A percentile compares a stretch with the other conserved stretches of the same genome.
These are phyloP conservation scores for Xenentodon cancila DNA, from an alignment of 2,797 vertebrate genomes.

Conservation along the genomic window DNA sequence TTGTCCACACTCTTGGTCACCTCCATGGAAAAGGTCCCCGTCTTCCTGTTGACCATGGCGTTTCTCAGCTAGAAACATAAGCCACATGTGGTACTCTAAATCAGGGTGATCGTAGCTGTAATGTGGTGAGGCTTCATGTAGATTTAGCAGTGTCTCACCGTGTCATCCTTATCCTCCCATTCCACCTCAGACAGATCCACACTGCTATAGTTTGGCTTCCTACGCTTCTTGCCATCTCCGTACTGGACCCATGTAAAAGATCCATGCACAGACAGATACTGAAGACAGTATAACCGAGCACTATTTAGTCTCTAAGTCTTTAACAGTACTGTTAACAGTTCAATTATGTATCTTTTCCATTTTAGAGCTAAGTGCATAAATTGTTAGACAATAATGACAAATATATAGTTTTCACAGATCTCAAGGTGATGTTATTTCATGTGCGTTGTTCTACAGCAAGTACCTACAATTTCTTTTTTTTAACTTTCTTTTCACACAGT, in stretches of 20 bases:
- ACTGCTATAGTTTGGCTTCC: conserved; percentile 96
- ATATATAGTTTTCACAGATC: too few relatives aligned
- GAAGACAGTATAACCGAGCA: neutral
- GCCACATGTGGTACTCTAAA: conserved; percentile 12
- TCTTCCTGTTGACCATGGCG: conserved; percentile 98
- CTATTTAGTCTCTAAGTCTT: neutral
- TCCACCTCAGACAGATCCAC: conserved; percentile 98
- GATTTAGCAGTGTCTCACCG: conserved; percentile 56
- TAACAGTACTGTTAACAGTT: neutral
- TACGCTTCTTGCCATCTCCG: conserved; percentile 93
- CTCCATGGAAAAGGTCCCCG: conserved; percentile 96
- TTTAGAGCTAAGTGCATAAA: too few relatives aligned
- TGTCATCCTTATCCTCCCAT: conserved; percentile 96
- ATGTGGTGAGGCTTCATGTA: neutral
- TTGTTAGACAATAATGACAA: too few relatives aligned
- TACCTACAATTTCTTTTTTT: too few relatives aligned
- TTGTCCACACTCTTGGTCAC: conserved; percentile 99
- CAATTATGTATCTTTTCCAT: too few relatives aligned
- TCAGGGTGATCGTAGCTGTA: neutral
- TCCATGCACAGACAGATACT: conserved; percentile 17
- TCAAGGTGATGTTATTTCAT: too few relatives aligned
- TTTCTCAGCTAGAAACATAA: conserved; percentile 89
- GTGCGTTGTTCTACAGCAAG: too few relatives aligned
- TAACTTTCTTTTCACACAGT: too few relatives aligned
- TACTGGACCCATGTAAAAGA: conserved; percentile 81